Conservation (phyloP, 2,797 vertebrate genomes). For the Xiphorhynchus erythropygius region DNA sequence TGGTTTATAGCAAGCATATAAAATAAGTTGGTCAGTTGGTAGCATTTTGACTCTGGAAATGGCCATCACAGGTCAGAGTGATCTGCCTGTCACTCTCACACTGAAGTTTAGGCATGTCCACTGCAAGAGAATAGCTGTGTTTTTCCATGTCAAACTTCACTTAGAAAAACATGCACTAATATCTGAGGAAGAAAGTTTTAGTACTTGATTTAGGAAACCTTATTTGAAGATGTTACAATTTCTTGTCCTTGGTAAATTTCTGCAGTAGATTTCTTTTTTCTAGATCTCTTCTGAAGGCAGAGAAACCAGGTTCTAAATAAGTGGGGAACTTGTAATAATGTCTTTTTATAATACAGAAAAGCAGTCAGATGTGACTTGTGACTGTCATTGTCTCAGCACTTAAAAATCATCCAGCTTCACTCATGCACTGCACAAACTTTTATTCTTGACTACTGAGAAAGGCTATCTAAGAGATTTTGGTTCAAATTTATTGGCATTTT, state of each 20-base stretch:
- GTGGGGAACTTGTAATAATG: neutral
- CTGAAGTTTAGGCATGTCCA: neutral
- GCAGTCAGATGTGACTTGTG: neutral
- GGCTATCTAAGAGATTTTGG: rapidly evolving
- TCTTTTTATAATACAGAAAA: neutral
- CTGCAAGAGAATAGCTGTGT: neutral
- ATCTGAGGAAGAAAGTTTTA: neutral
- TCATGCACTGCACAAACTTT: neutral
- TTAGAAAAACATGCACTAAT: neutral
- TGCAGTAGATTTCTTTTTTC: neutral
- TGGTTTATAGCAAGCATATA: neutral
- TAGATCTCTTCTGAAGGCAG: neutral
- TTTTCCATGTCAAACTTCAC: neutral
- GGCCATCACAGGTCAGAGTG: neutral
- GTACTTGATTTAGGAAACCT: neutral
- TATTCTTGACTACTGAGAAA: neutral
- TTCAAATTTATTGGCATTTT: neutral
- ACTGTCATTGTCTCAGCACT: neutral
- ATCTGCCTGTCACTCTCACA: neutral
- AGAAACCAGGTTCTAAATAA: neutral
- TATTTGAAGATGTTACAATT: neutral
- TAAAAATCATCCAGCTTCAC: neutral
- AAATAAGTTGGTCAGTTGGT: neutral
- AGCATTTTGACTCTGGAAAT: neutral
- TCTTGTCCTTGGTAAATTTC: neutral